Conservation (phyloP, 2,797 vertebrate genomes). For the Adelosebastes latens region DNA sequence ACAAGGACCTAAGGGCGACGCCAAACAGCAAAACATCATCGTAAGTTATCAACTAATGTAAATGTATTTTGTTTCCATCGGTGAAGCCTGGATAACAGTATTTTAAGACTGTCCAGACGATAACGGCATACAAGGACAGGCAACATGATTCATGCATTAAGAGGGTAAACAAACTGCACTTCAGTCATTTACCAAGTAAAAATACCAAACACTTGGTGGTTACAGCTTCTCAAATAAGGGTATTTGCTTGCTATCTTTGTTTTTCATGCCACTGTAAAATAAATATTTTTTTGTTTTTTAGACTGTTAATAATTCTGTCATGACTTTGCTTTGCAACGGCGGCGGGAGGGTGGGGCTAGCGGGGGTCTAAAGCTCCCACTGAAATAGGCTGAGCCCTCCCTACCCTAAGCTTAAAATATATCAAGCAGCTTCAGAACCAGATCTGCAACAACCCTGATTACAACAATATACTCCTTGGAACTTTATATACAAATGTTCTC, state of each 20-base stretch:
- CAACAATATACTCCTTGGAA: neutral
- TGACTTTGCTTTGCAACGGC: neutral
- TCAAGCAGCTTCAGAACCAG: constrained; percentile 69
- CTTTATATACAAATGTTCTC: neutral
- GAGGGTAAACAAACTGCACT: constrained; percentile 21
- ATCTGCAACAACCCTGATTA: constrained; percentile 70
- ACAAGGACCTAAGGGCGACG: neutral
- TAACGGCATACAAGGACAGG: neutral
- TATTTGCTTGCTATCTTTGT: neutral
- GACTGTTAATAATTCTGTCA: neutral
- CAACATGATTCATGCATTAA: constrained; percentile 2
- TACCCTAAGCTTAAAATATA: neutral
- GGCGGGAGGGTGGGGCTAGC: neutral
- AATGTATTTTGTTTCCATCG: neutral
- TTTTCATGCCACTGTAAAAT: neutral
- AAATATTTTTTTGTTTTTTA: neutral
- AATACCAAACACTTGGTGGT: neutral
- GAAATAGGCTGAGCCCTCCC: neutral
- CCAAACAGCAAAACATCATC: neutral
- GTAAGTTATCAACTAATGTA: neutral
- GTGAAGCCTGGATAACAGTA: neutral
- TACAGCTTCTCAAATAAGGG: neutral
- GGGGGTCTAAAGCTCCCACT: neutral
- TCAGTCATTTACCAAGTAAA: constrained; percentile 1
- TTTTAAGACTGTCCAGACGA: neutral